Evolutionary conservation across 1,140 invertebrate genomes (phyloP).

Genomic region (Dreissena polymorpha): DNA sequence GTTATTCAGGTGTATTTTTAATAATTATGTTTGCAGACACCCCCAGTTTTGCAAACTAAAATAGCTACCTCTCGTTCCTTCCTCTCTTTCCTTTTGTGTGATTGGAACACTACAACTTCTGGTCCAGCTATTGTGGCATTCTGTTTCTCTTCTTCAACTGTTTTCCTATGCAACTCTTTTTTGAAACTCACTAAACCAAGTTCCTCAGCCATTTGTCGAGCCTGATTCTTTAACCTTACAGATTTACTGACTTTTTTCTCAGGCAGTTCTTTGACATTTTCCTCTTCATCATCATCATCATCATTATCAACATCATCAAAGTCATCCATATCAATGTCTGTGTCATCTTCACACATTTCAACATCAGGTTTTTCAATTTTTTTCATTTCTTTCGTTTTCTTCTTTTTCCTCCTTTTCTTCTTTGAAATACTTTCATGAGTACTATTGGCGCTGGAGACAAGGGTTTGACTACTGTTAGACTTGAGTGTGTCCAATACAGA

Average conservation of each 20-base stretch:
- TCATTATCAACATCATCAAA: not conserved
- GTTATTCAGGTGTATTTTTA: no score
- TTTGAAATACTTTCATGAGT: not conserved
- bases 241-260: no score
- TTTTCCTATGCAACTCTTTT: not conserved
- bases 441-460: not conserved
- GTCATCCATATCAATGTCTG: conserved; percentile 1
- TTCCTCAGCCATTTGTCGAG: not conserved
- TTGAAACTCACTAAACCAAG: not conserved
- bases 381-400: conserved; percentile 6
- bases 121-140: conserved; percentile 21
- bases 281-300: not conserved
- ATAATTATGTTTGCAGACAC: no score
- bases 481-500: not conserved
- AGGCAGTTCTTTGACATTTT: no score
- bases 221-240: not conserved
- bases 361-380: not conserved
- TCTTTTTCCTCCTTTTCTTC: conserved; percentile 38
- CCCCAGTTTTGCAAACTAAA: no score
- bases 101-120: conserved; percentile 49
- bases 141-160: not conserved
- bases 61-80: conserved; percentile 24
- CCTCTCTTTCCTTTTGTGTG: conserved; percentile 12
- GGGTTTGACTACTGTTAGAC: not conserved
- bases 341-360: not conserved